phyloP scores from a whole-genome alignment of 2,113 vertebrate genomes.

The Cisticola juncidis region DNA sequence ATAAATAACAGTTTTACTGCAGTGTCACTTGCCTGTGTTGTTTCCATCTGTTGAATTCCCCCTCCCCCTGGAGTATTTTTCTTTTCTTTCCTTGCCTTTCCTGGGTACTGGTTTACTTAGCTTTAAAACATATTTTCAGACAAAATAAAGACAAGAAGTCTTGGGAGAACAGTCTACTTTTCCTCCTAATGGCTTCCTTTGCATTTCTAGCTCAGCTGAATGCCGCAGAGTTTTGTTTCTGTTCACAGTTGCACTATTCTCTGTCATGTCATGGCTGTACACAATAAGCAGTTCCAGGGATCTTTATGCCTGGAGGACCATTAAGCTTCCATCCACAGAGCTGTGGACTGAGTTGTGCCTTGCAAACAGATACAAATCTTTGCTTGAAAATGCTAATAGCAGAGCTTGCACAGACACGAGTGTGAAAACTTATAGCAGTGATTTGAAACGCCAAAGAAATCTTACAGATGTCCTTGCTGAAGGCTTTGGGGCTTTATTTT shows the following conservation, averaged over 20 bases:
- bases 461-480: not conserved
- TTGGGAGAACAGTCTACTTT: slow-evolving; percentile 8
- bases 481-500: not conserved
- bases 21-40: not conserved
- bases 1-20: not conserved
- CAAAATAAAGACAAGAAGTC: not conserved
- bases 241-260: not conserved
- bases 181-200: not conserved
- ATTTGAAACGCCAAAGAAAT: not conserved
- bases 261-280: not conserved
- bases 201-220: not conserved
- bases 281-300: not conserved
- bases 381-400: not conserved
- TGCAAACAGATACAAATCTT: not conserved
- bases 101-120: not conserved
- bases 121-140: not conserved
- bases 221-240: not conserved
- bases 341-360: not conserved
- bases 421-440: not conserved
- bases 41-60: slow-evolving; percentile 8
- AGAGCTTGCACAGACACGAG: not conserved
- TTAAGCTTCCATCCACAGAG: not conserved
- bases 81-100: not conserved
- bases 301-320: not conserved
- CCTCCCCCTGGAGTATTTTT: not conserved